Evolutionary conservation across 2,888 invertebrate genomes (phyloP).

Genomic region (Trachelus tabidus): DNA sequence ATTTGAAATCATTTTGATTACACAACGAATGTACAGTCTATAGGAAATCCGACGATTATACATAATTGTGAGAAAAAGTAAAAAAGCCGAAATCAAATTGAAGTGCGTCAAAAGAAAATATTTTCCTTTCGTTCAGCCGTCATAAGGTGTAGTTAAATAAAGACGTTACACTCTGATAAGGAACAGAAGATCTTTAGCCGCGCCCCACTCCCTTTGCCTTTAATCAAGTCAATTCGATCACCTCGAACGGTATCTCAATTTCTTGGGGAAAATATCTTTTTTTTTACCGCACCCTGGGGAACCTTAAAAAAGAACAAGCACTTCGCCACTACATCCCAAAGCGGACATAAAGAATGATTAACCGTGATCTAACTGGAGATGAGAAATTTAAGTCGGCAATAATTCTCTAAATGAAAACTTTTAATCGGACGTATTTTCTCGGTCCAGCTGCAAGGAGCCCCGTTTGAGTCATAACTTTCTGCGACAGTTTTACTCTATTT

Average conservation of each 20-base stretch:
- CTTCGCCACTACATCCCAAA: not conserved
- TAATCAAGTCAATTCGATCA: not conserved
- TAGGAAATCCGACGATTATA: not conserved
- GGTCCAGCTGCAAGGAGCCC: not conserved
- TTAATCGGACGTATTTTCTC: not conserved
- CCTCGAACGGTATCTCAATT: not conserved
- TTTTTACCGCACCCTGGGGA: not conserved
- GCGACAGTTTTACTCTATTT: not conserved
- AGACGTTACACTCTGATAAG: not conserved
- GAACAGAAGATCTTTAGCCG: not conserved
- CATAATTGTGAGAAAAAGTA: not conserved
- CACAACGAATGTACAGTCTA: not conserved
- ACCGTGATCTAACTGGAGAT: not conserved
- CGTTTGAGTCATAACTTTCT: not conserved
- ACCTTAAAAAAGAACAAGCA: not conserved
- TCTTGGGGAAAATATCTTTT: not conserved
- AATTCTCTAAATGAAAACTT: not conserved
- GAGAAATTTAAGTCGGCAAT: not conserved
- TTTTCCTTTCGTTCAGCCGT: not conserved
- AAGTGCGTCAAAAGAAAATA: too few species aligned
- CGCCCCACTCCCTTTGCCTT: not conserved
- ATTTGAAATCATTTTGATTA: not conserved
- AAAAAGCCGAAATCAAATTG: not conserved
- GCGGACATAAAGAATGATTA: not conserved
- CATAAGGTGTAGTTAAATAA: not conserved